A percentile compares a stretch with the other conserved stretches of the same genome.
These are phyloP conservation scores for Lordiphosa collinella DNA, from an alignment of 1,140 invertebrate genomes.

Conservation along the genomic window DNA sequence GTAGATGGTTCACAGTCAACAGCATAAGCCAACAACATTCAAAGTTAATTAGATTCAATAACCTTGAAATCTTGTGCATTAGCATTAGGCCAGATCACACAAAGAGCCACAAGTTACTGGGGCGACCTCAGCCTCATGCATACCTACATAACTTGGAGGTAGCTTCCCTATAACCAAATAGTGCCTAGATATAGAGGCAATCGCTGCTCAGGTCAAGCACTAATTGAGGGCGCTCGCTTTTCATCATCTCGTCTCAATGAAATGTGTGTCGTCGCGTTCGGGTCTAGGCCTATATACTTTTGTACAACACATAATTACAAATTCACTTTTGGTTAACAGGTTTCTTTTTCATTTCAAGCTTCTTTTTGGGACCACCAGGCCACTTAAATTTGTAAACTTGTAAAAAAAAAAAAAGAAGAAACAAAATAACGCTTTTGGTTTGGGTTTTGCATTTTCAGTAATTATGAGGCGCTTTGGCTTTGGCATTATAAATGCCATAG, in stretches of 20 bases:
- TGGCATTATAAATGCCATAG: slow-evolving; percentile 60
- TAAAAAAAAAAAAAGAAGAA: slow-evolving; percentile 35
- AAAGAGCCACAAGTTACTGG: slow-evolving; percentile 35
- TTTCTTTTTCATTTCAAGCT: slow-evolving; percentile 39
- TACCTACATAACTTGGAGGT: not conserved
- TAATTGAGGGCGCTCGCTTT: slow-evolving; percentile 21
- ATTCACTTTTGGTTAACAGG: slow-evolving; percentile 59
- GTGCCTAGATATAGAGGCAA: not conserved
- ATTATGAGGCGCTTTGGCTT: slow-evolving; percentile 59
- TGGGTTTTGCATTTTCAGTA: slow-evolving; percentile 43
- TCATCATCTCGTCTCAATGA: slow-evolving; percentile 21
- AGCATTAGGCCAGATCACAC: slow-evolving; percentile 65
- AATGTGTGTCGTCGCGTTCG: slow-evolving; percentile 27
- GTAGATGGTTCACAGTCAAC: slow-evolving; percentile 28
- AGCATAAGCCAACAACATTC: slow-evolving; percentile 47
- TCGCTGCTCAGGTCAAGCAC: slow-evolving; percentile 39
- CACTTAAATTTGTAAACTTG: slow-evolving; percentile 43
- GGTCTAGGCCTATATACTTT: slow-evolving; percentile 31
- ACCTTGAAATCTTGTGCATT: slow-evolving; percentile 66
- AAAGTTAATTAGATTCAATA: slow-evolving; percentile 51
- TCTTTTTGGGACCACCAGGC: slow-evolving; percentile 15
- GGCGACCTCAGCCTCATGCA: slow-evolving; percentile 43
- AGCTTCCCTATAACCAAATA: slow-evolving; percentile 23
- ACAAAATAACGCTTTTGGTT: slow-evolving; percentile 11
- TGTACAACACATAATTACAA: slow-evolving; percentile 26